Base-by-base conservation (phyloP, 2,113 vertebrate species). In the Melanotaenia duboulayi region DNA sequence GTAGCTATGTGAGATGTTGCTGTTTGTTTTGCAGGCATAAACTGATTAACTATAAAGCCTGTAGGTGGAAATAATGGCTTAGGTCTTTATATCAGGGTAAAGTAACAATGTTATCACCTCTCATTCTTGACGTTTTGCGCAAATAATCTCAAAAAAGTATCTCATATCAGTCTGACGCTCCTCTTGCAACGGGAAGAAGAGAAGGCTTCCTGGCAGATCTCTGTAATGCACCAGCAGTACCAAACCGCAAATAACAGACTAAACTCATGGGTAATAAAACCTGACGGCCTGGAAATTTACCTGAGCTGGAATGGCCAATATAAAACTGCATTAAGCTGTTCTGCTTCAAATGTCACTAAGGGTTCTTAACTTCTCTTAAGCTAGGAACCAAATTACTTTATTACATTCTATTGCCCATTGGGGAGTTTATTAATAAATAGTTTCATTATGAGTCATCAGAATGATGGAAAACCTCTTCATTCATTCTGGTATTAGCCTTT, bases 211-310 rank as follows among this genome's bases (percentile, higher is more conserved):
- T 60, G 71, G 67, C 78, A 81, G 55, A n/a, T 7, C 61, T 69
- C 57, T 28, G 40, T 65, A 75, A 64, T 61, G 37, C 65, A 66
- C 35, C n/a, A 4, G 67, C 66, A 60, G 37, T 42, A 61, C 59
- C 40, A 78, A 42, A 70, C 71, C 60, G 73, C 49, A 81, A 81
- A 83, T 64, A 83, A 76, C 62, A 62, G 61, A 74, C 48, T 44
- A 78, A 79, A 80, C 76, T 72, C 78, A 78, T 35, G 65, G 46
- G 56, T 59, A 60, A 73, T 87, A 80, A 88, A 87, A 77, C 64
- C 11, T 19, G 25, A 80, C 37, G 58, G 66, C 66, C 78, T 59
- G 72, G 66, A 76, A 75, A 84, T 82, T n/a, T 73, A 84, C 75
- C 81, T 87, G 78, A 55, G 16, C 24, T 68, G 62, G 51, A 85